Evolutionary conservation across 2,888 invertebrate genomes (phyloP).

Genomic region (Sinhomidia bicolor): DNA sequence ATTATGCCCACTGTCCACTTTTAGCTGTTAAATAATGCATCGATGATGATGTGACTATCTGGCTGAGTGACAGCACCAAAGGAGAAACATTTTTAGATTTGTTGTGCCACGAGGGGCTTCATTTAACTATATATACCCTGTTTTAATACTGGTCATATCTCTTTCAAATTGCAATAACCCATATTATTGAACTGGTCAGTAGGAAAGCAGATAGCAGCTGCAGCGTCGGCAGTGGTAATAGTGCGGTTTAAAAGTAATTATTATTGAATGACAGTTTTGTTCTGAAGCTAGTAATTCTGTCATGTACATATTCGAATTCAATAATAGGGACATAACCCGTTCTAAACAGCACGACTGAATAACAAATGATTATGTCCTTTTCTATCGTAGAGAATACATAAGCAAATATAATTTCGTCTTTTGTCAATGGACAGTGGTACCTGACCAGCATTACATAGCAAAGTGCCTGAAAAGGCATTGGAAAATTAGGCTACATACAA

Average conservation of each 20-base stretch:
- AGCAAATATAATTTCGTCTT: slow-evolving; percentile 28
- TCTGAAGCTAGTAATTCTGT: neutral
- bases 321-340: neutral
- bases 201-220: neutral
- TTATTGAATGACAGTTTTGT: neutral
- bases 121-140: too few species aligned
- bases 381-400: neutral
- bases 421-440: slow-evolving; percentile 41
- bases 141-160: too few species aligned
- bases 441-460: slow-evolving; percentile 51
- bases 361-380: slow-evolving; percentile 20
- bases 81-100: slow-evolving; percentile 19
- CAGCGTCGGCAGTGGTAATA: too few species aligned
- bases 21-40: slow-evolving; percentile 25
- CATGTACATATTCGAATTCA: neutral
- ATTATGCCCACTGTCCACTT: neutral
- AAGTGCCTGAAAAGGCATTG: neutral
- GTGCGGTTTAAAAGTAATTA: neutral
- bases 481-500: neutral
- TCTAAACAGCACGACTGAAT: slow-evolving; percentile 4
- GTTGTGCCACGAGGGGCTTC: slow-evolving; percentile 5
- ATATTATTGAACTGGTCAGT: neutral
- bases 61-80: slow-evolving; percentile 54
- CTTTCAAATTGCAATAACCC: too few species aligned
- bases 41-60: slow-evolving; percentile 2